phyloP scores from a whole-genome alignment of 2,888 invertebrate genomes.

The Biston betularia region DNA sequence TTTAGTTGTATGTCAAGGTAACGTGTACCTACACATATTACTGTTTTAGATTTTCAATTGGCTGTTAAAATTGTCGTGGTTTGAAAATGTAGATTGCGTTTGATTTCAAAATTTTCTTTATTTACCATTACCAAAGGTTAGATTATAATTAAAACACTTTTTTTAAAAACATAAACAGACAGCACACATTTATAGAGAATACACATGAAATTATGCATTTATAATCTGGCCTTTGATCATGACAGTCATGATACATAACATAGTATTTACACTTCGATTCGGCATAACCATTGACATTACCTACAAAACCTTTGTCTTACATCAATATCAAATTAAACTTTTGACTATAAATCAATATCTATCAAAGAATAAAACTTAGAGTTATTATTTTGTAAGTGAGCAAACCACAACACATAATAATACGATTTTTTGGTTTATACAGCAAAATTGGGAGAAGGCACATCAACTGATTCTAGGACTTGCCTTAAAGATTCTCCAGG shows the following conservation, averaged over 20 bases:
- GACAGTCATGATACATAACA: constrained; percentile 33
- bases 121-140: constrained; percentile 37
- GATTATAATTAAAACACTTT: background rate
- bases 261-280: constrained; percentile 37
- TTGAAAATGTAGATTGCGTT: constrained; percentile 33
- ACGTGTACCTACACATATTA: constrained; percentile 16
- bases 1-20: constrained; percentile 34
- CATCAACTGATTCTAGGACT: constrained; percentile 86
- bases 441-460: constrained; percentile 71
- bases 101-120: constrained; percentile 33
- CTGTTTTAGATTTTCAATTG: constrained; percentile 28
- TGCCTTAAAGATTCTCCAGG: constrained; percentile 88
- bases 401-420: background rate
- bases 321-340: background rate
- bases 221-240: constrained; percentile 36
- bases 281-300: constrained; percentile 40
- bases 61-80: constrained; percentile 26
- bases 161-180: background rate
- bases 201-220: background rate
- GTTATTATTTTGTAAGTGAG: background rate
- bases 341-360: background rate
- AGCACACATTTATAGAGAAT: background rate
- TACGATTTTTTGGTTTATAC: constrained; percentile 55
- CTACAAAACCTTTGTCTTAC: background rate
- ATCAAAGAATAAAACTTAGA: background rate